Conservation (phyloP, 2,113 vertebrate species). For the Lophius piscatorius region DNA sequence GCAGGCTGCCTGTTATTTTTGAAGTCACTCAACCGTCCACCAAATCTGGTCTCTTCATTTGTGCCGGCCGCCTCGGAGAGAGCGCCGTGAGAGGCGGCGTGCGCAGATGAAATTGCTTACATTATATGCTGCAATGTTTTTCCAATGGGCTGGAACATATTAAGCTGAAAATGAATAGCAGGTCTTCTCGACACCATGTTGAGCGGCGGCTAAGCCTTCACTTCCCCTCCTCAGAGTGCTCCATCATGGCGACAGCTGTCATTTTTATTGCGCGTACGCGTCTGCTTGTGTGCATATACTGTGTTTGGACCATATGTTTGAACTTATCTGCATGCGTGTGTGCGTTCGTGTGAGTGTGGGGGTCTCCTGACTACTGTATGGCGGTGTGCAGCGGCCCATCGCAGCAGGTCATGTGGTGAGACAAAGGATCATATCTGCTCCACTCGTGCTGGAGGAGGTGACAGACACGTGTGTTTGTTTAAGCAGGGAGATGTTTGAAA, state of each 20-base stretch:
- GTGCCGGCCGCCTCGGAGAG: conserved; percentile 52
- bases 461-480: conserved; percentile 57
- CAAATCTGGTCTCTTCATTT: conserved; percentile 78
- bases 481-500: conserved; percentile 45
- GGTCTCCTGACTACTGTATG: conserved; percentile 9
- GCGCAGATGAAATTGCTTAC: conserved; percentile 80
- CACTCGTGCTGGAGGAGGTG: conserved; percentile 49
- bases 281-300: conserved; percentile 52
- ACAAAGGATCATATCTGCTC: conserved; percentile 71
- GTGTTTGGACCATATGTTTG: conserved; percentile 64
- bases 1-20: conserved; percentile 64
- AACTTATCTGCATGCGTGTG: conserved; percentile 41
- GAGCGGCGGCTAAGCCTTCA: conserved; percentile 76
- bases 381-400: conserved; percentile 54
- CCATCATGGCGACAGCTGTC: conserved; percentile 80
- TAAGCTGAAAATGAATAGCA: conserved; percentile 82
- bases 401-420: conserved; percentile 65
- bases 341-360: conserved; percentile 25
- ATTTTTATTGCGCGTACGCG: conserved; percentile 65
- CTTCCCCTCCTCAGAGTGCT: conserved; percentile 73
- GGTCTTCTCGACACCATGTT: conserved; percentile 79
- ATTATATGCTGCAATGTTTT: conserved; percentile 82
- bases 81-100: conserved; percentile 62
- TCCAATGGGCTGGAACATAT: conserved; percentile 83
- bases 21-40: conserved; percentile 70